phyloP scores from a whole-genome alignment of 2,113 vertebrate genomes.

The Myiopsitta monachus region DNA sequence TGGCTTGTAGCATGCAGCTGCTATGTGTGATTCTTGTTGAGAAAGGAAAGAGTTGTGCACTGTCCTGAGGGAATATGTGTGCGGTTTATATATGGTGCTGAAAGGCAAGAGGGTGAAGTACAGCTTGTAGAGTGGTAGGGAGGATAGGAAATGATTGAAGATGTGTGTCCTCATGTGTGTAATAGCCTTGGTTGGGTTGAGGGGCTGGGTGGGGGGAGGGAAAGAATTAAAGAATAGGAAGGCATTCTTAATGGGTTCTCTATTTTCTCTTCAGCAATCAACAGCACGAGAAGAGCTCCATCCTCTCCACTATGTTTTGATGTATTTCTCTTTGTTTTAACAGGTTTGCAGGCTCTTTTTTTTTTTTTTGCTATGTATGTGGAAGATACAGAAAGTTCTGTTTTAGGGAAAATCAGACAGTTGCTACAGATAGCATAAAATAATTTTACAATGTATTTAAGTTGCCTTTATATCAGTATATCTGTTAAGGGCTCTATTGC shows the following conservation, averaged over 20 bases:
- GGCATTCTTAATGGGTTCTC: conserved; percentile 42
- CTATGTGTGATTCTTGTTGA: neutral
- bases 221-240: conserved; percentile 60
- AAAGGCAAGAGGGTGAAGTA: conserved; percentile 62
- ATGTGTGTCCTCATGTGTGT: conserved; percentile 71
- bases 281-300: neutral
- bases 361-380: neutral
- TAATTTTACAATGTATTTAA: neutral
- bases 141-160: conserved; percentile 67
- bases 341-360: neutral
- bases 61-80: conserved; percentile 35
- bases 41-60: conserved; percentile 17
- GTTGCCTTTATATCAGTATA: neutral
- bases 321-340: neutral
- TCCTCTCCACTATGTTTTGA: neutral
- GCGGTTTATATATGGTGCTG: conserved; percentile 43
- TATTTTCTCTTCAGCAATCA: conserved; percentile 52
- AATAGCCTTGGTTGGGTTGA: conserved; percentile 51
- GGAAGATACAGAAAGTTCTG: neutral
- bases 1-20: neutral
- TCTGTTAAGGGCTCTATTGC: neutral
- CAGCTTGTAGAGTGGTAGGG: conserved; percentile 35
- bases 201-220: conserved; percentile 38
- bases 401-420: neutral
- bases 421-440: neutral